Evolutionary conservation across 1,140 invertebrate genomes (phyloP), one percentile per base, ranked within the genome.

Genomic region (Pteromalus puparum): DNA sequence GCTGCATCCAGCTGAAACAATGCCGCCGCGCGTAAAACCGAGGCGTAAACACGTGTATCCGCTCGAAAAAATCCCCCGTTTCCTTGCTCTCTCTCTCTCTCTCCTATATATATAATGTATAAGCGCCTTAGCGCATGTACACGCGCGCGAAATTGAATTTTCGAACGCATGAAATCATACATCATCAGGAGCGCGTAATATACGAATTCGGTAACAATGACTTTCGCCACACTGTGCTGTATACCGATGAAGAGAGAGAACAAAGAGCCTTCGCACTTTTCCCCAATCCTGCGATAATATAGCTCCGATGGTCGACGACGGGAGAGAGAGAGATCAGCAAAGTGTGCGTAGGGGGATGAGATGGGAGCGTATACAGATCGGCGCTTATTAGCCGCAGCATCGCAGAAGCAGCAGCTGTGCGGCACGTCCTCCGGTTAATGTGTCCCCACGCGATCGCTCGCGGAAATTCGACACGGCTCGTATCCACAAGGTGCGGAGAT

Each of bases 371-470:
- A n/a, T 61, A n/a, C 21, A 61, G 53, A 61, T 61, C 53, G 53
- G 53, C 53, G 21, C 53, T 61, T 61, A 61, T 61, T 61, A 61
- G 53, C 53, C 53, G 53, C 53, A 61, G 53, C 53, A 61, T 18
- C 53, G 30, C 30, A n/a, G 53, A 18, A 61, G 53, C 53, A n/a
- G 18, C 53, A 61, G 53, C 53, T 61, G 53, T n/a, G 53, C 53
- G 53, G 53, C 53, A 61, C 53, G 53, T 61, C 53, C 53, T 61
- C 53, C 53, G 53, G 53, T 61, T 61, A 61, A 61, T 61, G 53
- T 61, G 53, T 61, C 53, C 53, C 53, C 21, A 61, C 53, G 53
- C 53, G 53, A 61, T 61, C 53, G 21, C 53, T 61, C 53, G 53
- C 53, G 53, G 53, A 61, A 61, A 61, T 61, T 61, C 53, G 53